Evolutionary conservation across 2,797 vertebrate genomes (phyloP), one percentile per base, ranked within the genome.

Genomic region (Muscicapa striata): DNA sequence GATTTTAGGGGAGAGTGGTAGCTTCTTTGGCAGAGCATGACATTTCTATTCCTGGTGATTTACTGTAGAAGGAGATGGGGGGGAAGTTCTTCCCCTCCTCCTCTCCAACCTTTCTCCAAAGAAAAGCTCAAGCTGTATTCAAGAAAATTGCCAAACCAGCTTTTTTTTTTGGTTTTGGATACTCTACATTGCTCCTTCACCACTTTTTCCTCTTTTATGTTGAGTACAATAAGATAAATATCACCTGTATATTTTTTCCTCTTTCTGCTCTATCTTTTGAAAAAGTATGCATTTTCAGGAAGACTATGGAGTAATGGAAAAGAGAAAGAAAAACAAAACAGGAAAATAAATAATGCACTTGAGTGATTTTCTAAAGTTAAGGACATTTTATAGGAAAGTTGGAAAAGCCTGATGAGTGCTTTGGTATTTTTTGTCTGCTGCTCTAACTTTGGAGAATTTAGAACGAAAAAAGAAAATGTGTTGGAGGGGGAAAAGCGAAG

Each of bases 401-500:
- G 90, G 90, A 93, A 73, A 94, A 94, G 78, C 84, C 66, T 94
- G 79, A 64, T 2, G 36, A 73, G 55, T 69, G 41, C 54, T 91
- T 64, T 5, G 34, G 43, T 93, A 84, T 93, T 94, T 91, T 80
- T 34, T n/a, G 27, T 92, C 57, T 90, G 70, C 57, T 0, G 1
- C 70, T 79, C 88, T 89, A 94, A 95, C 90, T 95, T 95, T 0
- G 5, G 90, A 94, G 91, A 93, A 93, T 88, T 95, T 67, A 57
- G 86, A 91, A 93, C 84, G 4, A 93, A 95, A 97, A 96, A 96
- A 95, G 94, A 95, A 94, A 93, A 81, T 95, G 95, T 96, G 94
- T 95, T 95, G 94, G 94, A 94, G 90, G 87, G 67, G 78, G 82
- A 84, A 74, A 83, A 92, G 51, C 9, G 7, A 92, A 92, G 57